Percentiles rank a stretch among this genome's conserved stretches.
These are phyloP conservation scores for Parthenolecanium corni DNA, from an alignment of 2,888 invertebrate genomes.

Conservation along the genomic window DNA sequence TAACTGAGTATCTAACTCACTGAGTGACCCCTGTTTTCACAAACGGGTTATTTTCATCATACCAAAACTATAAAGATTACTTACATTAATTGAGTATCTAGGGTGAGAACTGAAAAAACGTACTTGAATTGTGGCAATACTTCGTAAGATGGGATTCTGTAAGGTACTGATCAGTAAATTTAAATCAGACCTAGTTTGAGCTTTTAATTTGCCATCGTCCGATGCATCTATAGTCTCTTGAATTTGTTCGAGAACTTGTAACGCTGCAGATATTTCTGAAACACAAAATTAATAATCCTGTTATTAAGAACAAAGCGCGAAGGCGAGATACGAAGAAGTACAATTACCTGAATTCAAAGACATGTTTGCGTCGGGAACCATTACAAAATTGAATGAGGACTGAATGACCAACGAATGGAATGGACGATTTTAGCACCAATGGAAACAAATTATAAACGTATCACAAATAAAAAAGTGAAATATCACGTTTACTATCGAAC, in stretches of 20 bases:
- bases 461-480: not conserved
- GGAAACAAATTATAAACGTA: not conserved
- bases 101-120: too few relatives aligned
- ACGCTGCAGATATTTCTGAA: conserved; percentile 73
- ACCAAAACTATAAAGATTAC: not conserved
- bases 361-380: conserved; percentile 13
- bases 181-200: conserved; percentile 41
- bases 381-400: not conserved
- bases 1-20: conserved; percentile 73
- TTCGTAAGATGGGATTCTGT: conserved; percentile 77
- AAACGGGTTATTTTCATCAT: not conserved
- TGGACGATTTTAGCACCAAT: not conserved
- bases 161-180: conserved; percentile 34
- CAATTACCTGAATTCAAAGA: conserved; percentile 17
- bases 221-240: conserved; percentile 73
- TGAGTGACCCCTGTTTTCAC: conserved; percentile 63
- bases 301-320: too few relatives aligned
- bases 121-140: conserved; percentile 65
- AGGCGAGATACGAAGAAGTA: not conserved
- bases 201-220: conserved; percentile 69
- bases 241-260: conserved; percentile 77
- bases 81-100: too few relatives aligned
- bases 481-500: not conserved
- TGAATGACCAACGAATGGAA: not conserved
- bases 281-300: conserved; percentile 29